Conservation (phyloP, 1,140 invertebrate genomes). For the Holotrichia oblita region DNA sequence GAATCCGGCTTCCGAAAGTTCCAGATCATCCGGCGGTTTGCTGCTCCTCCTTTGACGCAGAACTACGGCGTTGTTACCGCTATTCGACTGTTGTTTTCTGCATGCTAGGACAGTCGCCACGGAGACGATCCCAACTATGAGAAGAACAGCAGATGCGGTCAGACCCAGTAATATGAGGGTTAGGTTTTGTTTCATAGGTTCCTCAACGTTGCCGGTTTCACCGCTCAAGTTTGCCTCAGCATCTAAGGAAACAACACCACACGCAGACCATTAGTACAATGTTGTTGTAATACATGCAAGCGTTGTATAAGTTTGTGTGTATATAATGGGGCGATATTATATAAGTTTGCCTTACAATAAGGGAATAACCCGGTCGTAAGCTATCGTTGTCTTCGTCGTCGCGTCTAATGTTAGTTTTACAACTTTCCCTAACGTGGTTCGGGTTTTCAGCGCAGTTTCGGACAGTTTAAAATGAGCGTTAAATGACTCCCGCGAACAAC, state of each 20-base stretch:
- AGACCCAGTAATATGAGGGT: conserved; percentile 57
- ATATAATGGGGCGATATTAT: background rate
- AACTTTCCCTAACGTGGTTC: background rate
- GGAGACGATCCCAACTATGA: conserved; percentile 55
- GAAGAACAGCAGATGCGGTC: conserved; percentile 52
- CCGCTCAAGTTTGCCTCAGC: conserved; percentile 9
- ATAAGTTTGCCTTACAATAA: conserved; percentile 3
- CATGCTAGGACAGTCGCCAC: conserved; percentile 55
- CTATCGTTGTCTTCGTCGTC: background rate
- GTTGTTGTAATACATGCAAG: background rate
- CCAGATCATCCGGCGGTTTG: conserved; percentile 57
- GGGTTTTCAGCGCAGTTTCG: background rate
- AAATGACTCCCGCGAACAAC: background rate
- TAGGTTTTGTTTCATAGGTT: conserved; percentile 47
- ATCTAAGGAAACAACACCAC: conserved; percentile 23
- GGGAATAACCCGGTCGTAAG: too few species aligned
- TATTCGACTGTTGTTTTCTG: conserved; percentile 45
- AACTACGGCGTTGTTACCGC: conserved; percentile 32
- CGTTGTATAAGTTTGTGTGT: background rate
- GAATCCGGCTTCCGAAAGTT: conserved; percentile 59
- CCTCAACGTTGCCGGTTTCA: background rate
- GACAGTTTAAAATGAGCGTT: background rate
- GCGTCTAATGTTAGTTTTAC: background rate
- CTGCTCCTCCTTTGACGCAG: conserved; percentile 47
- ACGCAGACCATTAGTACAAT: conserved; percentile 25